Base-by-base conservation (phyloP, 2,797 vertebrate genomes). In the Psittacula echo region DNA sequence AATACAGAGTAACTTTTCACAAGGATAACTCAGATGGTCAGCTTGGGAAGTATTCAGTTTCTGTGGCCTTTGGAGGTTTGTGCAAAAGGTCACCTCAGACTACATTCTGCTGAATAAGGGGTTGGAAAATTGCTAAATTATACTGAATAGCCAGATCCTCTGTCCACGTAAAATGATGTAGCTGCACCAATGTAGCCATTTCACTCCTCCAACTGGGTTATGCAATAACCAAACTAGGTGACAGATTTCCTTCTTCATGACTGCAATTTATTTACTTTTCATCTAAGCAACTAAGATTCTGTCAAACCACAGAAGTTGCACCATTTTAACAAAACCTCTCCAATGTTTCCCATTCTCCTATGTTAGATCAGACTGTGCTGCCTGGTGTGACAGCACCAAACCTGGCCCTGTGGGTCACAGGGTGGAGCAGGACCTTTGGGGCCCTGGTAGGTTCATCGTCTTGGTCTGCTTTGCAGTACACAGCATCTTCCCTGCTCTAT, bases 1-100 rank as follows among this genome's bases (percentile, higher is more conserved):
- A 93, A 89, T 80, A 90, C 95, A 92, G 94, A 96, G 91, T 89
- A 95, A 96, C 96, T 95, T 96, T 95, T 96, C 94, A 95, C 78
- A 89, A 82, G 83, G 89, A 18, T 94, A 93, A 95, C 72, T 96
- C 95, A 97, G 93, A 94, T 96, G 94, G 95, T 92, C 93, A 96
- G 86, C 88, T 93, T 68, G 86, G 80, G 75, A 87, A 93, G 78
- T 75, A 94, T 94, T 92, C 93, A 42, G 78, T 75, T 94, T 95
- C 86, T 90, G 68, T 75, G 91, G 81, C 89, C 94, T 96, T 95
- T 87, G 65, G 93, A 94, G 81, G 86, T 93, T 95, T 2, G 0
- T 66, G 88, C 70, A 95, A 96, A 96, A 96, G 93, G 95, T 96
- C 91, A 93, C 16, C 16, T 83, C 72, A 44, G 72, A 89, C 62